Evolutionary conservation across 2,113 vertebrate species (phyloP), one percentile per base, ranked within the genome.

Genomic region (Megaleporinus macrocephalus): DNA sequence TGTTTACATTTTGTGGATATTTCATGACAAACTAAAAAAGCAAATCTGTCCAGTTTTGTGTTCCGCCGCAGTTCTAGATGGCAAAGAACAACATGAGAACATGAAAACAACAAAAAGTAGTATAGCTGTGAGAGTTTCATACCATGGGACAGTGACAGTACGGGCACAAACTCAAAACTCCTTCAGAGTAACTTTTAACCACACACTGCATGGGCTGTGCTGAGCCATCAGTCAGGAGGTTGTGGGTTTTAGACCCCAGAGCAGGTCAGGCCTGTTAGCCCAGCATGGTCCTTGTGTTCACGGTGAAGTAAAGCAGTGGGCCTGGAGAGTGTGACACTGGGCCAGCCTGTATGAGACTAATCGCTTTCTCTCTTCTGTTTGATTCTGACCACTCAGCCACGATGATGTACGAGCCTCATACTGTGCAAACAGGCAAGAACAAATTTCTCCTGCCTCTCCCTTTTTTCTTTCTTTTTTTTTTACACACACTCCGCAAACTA

Each of bases 341-440:
- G 85, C 65, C 74, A 82, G 81, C 84, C 55, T 76, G 51, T 87
- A 88, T 74, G 86, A 86, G 90, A 89, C 88, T 82, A 84, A 86
- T 86, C 77, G 78, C 87, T 89, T 91, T 72, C 49, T 53, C 86
- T 55, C 89, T 85, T 86, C 84, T 88, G 79, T 90, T 88, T 81
- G 68, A 82, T 41, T 79, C 80, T 85, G 76, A 82, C 66, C 26
- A 81, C 57, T 65, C 29, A 90, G 91, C 86, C 91, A 88, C 88
- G 84, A 91, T 93, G 92, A 95, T 93, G 89, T 89, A 93, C 92
- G 92, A 90, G 90, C 84, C 80, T 84, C 92, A 93, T 85, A 92
- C 89, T 92, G 91, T 91, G 93, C 88, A 82, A 86, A 89, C 90
- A 90, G 88, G 87, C 88, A 92, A 86, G 89, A 88, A 94, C 93